A percentile compares a stretch with the other conserved stretches of the same genome.
These are phyloP conservation scores for Epinotia bilunana DNA, from an alignment of 2,888 invertebrate species.

Conservation along the genomic window DNA sequence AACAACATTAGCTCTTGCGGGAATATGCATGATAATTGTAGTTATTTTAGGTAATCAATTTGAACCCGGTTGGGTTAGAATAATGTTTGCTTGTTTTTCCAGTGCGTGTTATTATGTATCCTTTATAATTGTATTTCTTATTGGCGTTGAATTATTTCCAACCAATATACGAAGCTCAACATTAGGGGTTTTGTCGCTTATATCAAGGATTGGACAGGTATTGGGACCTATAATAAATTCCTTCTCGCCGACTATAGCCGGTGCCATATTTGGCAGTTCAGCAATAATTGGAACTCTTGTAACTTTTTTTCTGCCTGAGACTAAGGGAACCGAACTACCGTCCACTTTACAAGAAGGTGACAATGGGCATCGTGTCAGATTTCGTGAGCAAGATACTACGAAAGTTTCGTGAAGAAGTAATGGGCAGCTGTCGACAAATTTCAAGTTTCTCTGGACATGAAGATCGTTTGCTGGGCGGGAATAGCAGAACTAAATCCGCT, in stretches of 20 bases:
- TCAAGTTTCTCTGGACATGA: neutral
- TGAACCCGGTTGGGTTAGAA: slow-evolving; percentile 70
- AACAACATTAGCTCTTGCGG: slow-evolving; percentile 75
- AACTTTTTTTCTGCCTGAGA: slow-evolving; percentile 87
- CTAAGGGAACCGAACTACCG: slow-evolving; percentile 66
- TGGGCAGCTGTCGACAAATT: slow-evolving; percentile 9
- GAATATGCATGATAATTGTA: slow-evolving; percentile 64
- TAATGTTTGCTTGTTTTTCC: slow-evolving; percentile 87
- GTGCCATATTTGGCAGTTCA: slow-evolving; percentile 86
- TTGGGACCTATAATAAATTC: slow-evolving; percentile 89
- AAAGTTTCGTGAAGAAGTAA: neutral
- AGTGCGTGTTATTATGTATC: slow-evolving; percentile 91
- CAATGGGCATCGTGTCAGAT: neutral
- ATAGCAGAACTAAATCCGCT: too few species aligned
- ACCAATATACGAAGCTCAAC: slow-evolving; percentile 93
- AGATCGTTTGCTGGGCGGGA: neutral
- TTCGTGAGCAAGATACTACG: neutral
- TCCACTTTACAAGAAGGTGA: slow-evolving; percentile 61
- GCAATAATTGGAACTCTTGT: slow-evolving; percentile 86
- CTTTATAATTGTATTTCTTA: slow-evolving; percentile 93
- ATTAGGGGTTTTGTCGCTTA: slow-evolving; percentile 91
- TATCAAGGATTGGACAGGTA: slow-evolving; percentile 92
- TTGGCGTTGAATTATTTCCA: slow-evolving; percentile 93
- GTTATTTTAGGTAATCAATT: slow-evolving; percentile 57
- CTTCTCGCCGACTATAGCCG: slow-evolving; percentile 66